Base-by-base conservation (phyloP, 2,797 vertebrate genomes). In the Siniperca obscura region DNA sequence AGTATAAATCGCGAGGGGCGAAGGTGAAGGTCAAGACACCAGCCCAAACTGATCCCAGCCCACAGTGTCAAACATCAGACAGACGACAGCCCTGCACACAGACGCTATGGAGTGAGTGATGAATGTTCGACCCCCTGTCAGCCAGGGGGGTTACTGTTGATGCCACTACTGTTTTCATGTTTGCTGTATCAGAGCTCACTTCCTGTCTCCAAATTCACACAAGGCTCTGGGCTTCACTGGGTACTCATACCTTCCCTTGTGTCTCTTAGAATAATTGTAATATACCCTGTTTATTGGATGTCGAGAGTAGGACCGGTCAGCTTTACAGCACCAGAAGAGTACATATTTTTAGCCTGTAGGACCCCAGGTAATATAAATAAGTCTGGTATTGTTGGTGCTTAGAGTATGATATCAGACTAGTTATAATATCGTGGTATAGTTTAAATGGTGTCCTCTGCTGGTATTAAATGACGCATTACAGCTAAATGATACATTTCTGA, bases 101-200 rank as follows among this genome's bases (percentile, higher is more conserved):
- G 92, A 92, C 92, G 88, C 87, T 87, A 95, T 95, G 95, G 94
- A 95, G 95, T 95, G 95, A 95, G 95, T 95, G 89, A 93, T 91
- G 90, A 92, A 86, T 90, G 85, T 89, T 87, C 55, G 78, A 84
- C 66, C 74, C 74, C 75, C 52, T 46, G 74, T 72, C 82, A 78
- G 74, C 62, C 8, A 6, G 68, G 76, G 25, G 57, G 75, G 44
- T 61, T 52, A 75, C 71, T 89, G 78, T 87, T 87, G 56, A 86
- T 77, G 62, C 85, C 79, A 61, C 80, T 78, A 16, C 76, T 90
- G 89, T 91, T 91, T 84, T 87, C 27, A 84, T 91, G 80, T 91
- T 55, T 79, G 59, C 72, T 74, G 9, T 48, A 30, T 66, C 21
- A 30, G 65, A 30, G 8, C 61, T 64, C 75, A 46, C 66, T 69